phyloP scores from a whole-genome alignment of 1,140 invertebrate species.

The Vollenhovia emeryi region DNA sequence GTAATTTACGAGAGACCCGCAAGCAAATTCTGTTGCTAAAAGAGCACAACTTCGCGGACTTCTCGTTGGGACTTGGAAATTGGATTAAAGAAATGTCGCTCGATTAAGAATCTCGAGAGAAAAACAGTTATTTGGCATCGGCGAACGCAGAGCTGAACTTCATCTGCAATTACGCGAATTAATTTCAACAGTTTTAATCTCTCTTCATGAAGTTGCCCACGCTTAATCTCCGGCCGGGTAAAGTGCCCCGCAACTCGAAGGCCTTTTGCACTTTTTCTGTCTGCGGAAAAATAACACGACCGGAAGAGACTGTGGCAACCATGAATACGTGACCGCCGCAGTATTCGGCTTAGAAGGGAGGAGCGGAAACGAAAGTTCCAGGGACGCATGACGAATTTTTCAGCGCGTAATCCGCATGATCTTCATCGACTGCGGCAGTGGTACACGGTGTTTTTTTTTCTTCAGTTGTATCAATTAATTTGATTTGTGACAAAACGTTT shows the following conservation, averaged over 20 bases:
- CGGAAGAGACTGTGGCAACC: slow-evolving; percentile 56
- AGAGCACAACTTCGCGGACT: background rate
- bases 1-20: background rate
- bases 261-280: slow-evolving; percentile 72
- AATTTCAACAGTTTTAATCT: slow-evolving; percentile 80
- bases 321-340: slow-evolving; percentile 59
- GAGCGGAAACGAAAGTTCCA: slow-evolving; percentile 34
- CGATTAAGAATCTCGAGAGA: slow-evolving; percentile 5
- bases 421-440: background rate
- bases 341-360: slow-evolving; percentile 33
- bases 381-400: slow-evolving; percentile 32
- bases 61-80: background rate
- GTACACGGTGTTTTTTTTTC: background rate
- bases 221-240: slow-evolving; percentile 66
- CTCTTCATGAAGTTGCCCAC: slow-evolving; percentile 70
- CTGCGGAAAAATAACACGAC: slow-evolving; percentile 63
- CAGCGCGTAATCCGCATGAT: background rate
- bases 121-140: slow-evolving; percentile 37
- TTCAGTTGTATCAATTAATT: slow-evolving; percentile 27
- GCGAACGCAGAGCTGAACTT: slow-evolving; percentile 51
- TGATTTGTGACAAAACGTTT: background rate
- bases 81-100: slow-evolving; percentile 11
- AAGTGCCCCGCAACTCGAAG: slow-evolving; percentile 54
- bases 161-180: slow-evolving; percentile 80
- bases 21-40: background rate